Evolutionary conservation across 2,797 vertebrate species (phyloP), one percentile per base, ranked within the genome.

Genomic region (Gouania willdenowi): DNA sequence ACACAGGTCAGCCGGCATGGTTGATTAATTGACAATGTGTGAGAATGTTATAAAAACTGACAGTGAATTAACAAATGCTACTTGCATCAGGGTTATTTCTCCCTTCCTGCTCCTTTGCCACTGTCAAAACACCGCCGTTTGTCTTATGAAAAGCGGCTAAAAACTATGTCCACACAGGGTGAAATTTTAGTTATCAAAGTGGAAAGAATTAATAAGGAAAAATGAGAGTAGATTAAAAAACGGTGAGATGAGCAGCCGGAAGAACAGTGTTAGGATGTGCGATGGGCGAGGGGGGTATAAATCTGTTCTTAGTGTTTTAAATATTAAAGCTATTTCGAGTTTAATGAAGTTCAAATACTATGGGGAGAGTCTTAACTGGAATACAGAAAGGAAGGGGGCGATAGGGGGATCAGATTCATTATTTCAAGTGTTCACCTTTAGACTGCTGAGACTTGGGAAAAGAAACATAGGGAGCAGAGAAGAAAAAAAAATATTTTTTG

Each of bases 271-370:
- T 70, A 66, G 76, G 69, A 70, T 71, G 73, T 58, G 52, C 26
- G 47, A 66, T 60, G 72, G 71, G 67, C 61, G 77, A 82, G 71
- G 77, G 80, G 79, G n/a, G 59, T 62, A 82, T 79, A 81, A 81
- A 85, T 83, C 76, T 85, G 85, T 88, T 89, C 84, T 76, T 64
- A 34, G 66, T 86, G 84, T 88, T 89, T 90, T 89, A 90, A 90
- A 89, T 90, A 89, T 89, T 88, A 86, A 90, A 89, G 79, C 86
- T 89, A 86, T 89, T 88, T 88, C 82, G 88, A 87, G 86, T 86
- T 90, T 88, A 89, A 89, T 88, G 86, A 89, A 88, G 87, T 88
- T 86, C 85, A 88, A 89, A 89, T 89, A 87, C 87, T 86, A 82
- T 69, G 65, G 86, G 86, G 86, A 89, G 79, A 82, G 81, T 82